Conservation (phyloP, 30 jellyfish, hydroid and myxozoan species). For the Hydractinia echinata region DNA sequence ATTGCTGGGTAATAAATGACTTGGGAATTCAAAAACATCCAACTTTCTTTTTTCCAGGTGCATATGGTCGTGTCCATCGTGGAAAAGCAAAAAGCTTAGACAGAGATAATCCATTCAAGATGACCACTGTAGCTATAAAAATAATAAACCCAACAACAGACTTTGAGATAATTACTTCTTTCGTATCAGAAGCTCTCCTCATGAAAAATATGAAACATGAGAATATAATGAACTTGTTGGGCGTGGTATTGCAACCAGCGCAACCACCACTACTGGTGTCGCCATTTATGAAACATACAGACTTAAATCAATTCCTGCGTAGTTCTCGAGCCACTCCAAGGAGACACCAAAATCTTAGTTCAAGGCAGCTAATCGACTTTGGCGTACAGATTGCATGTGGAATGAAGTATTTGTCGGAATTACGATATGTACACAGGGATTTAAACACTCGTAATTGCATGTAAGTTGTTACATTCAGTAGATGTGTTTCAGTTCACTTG, state of each 20-base stretch:
- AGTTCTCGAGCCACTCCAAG: conserved; percentile 86
- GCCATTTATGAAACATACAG: conserved; percentile 83
- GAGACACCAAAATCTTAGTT: conserved; percentile 74
- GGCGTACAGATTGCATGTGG: conserved; percentile 75
- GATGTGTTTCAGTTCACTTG: too few relatives aligned
- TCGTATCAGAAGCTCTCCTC: conserved; percentile 71
- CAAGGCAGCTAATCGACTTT: conserved; percentile 70
- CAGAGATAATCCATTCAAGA: conserved; percentile 30
- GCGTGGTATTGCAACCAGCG: conserved; percentile 66
- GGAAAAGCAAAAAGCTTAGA: conserved; percentile 52
- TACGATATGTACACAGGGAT: conserved; percentile 75
- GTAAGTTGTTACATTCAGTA: conserved; percentile 36
- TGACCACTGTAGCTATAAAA: conserved; percentile 63
- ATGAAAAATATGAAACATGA: conserved; percentile 67
- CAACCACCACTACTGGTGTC: conserved; percentile 78
- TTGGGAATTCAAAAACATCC: background rate
- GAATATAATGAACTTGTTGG: conserved; percentile 58
- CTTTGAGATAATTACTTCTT: conserved; percentile 63
- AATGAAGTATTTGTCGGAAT: conserved; percentile 55
- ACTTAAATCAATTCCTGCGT: conserved; percentile 77
- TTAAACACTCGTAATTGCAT: conserved; percentile 83
- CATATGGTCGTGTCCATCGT: conserved; percentile 63
- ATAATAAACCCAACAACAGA: conserved; percentile 53
- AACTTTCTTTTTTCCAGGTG: conserved; percentile 45
- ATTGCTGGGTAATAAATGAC: too few relatives aligned